Evolutionary conservation across 2,113 vertebrate species (phyloP).

Genomic region (Eubucco bourcierii): DNA sequence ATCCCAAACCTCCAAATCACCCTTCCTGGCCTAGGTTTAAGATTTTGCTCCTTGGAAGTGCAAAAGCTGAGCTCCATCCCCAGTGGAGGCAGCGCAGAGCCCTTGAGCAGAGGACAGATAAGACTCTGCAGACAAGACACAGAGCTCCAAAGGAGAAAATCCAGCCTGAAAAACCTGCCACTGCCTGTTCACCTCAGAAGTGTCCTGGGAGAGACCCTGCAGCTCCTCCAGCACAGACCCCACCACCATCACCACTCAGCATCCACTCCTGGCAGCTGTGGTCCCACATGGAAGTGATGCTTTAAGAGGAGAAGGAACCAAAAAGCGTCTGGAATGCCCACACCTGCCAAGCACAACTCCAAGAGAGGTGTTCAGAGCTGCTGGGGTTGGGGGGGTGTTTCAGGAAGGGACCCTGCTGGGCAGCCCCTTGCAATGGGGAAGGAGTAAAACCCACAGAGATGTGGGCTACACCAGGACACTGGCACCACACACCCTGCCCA

Average conservation of each 20-base stretch:
- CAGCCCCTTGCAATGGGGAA: rapidly evolving
- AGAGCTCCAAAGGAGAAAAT: neutral
- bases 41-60: neutral
- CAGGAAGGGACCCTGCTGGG: rapidly evolving
- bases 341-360: neutral
- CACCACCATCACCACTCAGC: neutral
- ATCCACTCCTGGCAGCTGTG: neutral
- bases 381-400: rapidly evolving
- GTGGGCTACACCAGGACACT: rapidly evolving
- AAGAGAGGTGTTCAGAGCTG: rapidly evolving
- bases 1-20: neutral
- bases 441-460: neutral
- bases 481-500: neutral
- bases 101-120: rapidly evolving
- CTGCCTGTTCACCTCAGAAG: rapidly evolving
- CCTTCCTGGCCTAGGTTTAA: neutral
- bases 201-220: rapidly evolving
- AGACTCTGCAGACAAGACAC: neutral
- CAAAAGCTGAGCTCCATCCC: neutral
- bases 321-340: neutral
- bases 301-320: neutral
- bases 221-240: neutral
- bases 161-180: rapidly evolving
- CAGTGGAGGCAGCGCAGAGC: neutral
- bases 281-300: rapidly evolving